These are phyloP conservation scores for Chrysolina haemoptera DNA, from an alignment of 2,888 invertebrate genomes.

Conservation along the genomic window DNA sequence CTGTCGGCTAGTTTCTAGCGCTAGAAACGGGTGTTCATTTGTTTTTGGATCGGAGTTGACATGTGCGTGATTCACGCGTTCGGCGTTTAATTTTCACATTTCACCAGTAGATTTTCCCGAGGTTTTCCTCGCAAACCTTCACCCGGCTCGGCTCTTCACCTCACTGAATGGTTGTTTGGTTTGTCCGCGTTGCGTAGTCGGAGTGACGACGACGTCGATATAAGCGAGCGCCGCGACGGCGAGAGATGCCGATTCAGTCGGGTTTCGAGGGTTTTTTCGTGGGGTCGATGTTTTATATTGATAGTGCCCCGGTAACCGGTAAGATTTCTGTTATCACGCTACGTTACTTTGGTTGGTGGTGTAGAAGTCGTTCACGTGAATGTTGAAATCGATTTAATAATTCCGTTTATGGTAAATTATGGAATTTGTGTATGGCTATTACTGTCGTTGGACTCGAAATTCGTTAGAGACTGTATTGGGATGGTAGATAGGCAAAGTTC, in stretches of 20 bases:
- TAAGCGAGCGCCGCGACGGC: constrained; percentile 43
- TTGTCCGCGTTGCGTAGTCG: constrained; percentile 36
- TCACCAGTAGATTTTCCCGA: constrained; percentile 34
- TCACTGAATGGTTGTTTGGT: constrained; percentile 36
- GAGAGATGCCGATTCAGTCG: constrained; percentile 25
- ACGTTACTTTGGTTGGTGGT: neutral
- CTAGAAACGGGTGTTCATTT: constrained; percentile 13
- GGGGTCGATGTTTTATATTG: constrained; percentile 19
- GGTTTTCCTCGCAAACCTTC: constrained; percentile 23
- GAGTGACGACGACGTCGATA: constrained; percentile 46
- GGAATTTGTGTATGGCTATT: neutral
- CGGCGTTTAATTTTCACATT: constrained; percentile 42
- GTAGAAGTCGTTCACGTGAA: constrained; percentile 14
- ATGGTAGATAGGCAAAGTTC: no score
- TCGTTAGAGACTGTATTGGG: neutral
- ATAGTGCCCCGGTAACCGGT: constrained; percentile 20
- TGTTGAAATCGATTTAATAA: constrained; percentile 8
- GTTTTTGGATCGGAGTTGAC: constrained; percentile 38
- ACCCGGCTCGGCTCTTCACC: constrained; percentile 33
- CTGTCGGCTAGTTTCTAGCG: constrained; percentile 23
- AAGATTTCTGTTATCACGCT: constrained; percentile 20
- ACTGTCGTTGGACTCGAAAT: neutral
- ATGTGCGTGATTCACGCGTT: constrained; percentile 43
- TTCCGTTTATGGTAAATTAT: neutral
- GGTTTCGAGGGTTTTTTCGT: constrained; percentile 25